Conservation (phyloP, 2,888 invertebrate species). For the Cacoxenus indagator region DNA sequence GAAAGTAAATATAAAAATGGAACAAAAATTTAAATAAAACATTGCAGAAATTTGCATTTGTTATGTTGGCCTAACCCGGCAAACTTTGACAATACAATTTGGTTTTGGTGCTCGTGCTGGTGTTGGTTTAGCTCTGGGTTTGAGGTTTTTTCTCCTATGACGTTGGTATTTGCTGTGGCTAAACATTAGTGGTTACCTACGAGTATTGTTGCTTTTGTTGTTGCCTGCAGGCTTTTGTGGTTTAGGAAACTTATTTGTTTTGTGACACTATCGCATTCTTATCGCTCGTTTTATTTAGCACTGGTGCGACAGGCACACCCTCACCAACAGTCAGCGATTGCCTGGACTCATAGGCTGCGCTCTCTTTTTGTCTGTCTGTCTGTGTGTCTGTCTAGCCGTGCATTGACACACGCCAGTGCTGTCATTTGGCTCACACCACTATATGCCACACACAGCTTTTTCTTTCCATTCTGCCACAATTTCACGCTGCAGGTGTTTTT, state of each 20-base stretch:
- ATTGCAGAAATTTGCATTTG: slow-evolving; percentile 20
- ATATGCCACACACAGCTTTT: not conserved
- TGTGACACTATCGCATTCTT: slow-evolving; percentile 52
- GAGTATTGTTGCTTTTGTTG: slow-evolving; percentile 30
- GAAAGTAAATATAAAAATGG: not conserved
- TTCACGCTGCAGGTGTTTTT: slow-evolving; percentile 50
- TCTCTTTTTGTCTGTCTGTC: too few species aligned
- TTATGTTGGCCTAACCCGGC: not conserved
- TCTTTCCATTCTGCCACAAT: slow-evolving; percentile 14
- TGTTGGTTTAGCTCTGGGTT: not conserved
- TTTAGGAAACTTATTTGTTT: slow-evolving; percentile 59
- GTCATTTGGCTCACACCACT: not conserved
- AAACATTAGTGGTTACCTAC: slow-evolving; percentile 55
- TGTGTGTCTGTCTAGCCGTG: not conserved
- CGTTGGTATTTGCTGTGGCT: slow-evolving; percentile 46
- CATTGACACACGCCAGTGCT: slow-evolving; percentile 43
- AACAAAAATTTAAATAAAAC: not conserved
- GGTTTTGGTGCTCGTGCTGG: not conserved
- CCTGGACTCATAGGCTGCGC: too few species aligned
- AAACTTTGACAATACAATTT: slow-evolving; percentile 45
- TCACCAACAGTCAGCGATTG: too few species aligned
- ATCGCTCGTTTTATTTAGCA: slow-evolving; percentile 21
- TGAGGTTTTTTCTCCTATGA: slow-evolving; percentile 8
- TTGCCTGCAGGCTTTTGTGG: slow-evolving; percentile 50
- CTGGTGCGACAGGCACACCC: slow-evolving; percentile 7